A percentile compares a stretch with the other conserved stretches of the same genome.
Evolutionary conservation across 2,888 invertebrate species (phyloP).

Genomic region (Trimorus sp.): DNA sequence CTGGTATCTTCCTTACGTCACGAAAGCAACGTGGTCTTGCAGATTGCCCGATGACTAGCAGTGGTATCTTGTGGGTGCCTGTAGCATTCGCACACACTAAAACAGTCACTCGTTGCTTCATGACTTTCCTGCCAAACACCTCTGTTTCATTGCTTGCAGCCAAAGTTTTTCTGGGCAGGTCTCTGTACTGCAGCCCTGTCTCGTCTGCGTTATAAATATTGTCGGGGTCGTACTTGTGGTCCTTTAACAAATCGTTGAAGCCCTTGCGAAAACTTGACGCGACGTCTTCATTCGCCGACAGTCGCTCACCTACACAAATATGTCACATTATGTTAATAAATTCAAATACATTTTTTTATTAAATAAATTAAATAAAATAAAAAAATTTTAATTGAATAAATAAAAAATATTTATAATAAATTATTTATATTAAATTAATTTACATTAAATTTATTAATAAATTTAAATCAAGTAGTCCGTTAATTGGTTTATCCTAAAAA

Average conservation of each 20-base stretch:
- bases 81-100: slow-evolving; percentile 70
- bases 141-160: slow-evolving; percentile 53
- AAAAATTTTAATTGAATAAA: too few relatives aligned
- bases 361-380: too few relatives aligned
- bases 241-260: not conserved
- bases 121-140: slow-evolving; percentile 64
- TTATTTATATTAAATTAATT: too few relatives aligned
- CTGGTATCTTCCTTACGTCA: slow-evolving; percentile 59
- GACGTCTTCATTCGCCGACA: not conserved
- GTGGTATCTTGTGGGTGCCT: slow-evolving; percentile 70
- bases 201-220: slow-evolving; percentile 13
- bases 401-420: too few relatives aligned
- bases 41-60: slow-evolving; percentile 71
- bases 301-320: too few relatives aligned
- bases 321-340: too few relatives aligned
- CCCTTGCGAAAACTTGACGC: not conserved
- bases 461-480: too few relatives aligned
- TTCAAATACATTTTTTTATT: too few relatives aligned
- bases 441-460: too few relatives aligned
- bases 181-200: slow-evolving; percentile 54
- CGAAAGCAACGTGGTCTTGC: slow-evolving; percentile 70
- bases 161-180: slow-evolving; percentile 64
- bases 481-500: too few relatives aligned
- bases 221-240: not conserved
- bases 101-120: slow-evolving; percentile 70